These are phyloP conservation scores for Melanchra persicariae DNA, from an alignment of 2,888 invertebrate genomes.

Conservation along the genomic window DNA sequence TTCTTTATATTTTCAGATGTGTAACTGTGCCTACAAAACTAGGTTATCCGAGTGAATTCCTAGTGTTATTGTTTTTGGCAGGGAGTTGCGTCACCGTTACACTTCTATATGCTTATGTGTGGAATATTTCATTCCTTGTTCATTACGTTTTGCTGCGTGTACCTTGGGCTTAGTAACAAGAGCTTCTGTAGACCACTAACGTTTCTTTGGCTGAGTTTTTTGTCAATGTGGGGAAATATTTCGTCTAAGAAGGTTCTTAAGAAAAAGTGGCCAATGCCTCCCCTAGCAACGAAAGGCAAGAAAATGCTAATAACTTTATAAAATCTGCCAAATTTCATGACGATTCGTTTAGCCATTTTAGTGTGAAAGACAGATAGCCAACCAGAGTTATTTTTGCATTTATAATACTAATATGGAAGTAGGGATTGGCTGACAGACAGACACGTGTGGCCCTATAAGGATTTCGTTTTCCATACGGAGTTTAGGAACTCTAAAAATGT, in stretches of 20 bases:
- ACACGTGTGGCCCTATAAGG: too few relatives aligned
- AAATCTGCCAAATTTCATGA: too few relatives aligned
- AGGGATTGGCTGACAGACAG: too few relatives aligned
- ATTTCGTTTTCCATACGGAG: too few relatives aligned
- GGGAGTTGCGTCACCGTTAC: constrained; percentile 39
- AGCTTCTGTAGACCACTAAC: background rate
- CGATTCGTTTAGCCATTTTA: too few relatives aligned
- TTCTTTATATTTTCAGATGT: constrained; percentile 18
- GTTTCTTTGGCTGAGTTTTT: background rate
- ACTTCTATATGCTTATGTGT: constrained; percentile 34
- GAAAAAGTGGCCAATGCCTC: background rate
- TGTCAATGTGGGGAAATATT: background rate
- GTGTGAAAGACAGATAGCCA: too few relatives aligned
- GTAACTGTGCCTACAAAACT: constrained; percentile 32
- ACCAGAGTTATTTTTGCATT: too few relatives aligned
- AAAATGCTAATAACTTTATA: too few relatives aligned
- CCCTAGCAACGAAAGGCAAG: too few relatives aligned
- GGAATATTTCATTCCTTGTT: constrained; percentile 43
- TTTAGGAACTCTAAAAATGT: too few relatives aligned
- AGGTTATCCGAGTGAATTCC: constrained; percentile 49
- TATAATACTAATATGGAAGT: too few relatives aligned
- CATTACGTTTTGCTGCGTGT: constrained; percentile 33
- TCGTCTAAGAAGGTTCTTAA: background rate
- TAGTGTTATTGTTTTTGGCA: constrained; percentile 62
- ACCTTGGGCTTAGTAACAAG: constrained; percentile 18